Conservation (phyloP, 2,797 vertebrate genomes). For the Garrulus glandarius region DNA sequence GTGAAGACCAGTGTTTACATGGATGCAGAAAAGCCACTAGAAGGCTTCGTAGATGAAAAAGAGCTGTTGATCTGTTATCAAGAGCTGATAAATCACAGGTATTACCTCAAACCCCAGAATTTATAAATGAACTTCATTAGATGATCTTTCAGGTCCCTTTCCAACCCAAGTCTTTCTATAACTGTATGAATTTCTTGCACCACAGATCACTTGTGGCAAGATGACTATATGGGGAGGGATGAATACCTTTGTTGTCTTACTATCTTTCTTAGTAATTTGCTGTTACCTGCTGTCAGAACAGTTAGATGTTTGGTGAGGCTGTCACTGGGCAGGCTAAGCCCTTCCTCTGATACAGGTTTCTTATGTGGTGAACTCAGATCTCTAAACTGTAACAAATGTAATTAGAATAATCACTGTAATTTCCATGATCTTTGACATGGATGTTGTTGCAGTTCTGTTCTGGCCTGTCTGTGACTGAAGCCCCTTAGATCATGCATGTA, state of each 20-base stretch:
- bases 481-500: not conserved
- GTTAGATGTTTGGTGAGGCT: not conserved
- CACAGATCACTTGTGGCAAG: not conserved
- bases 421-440: not conserved
- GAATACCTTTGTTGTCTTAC: not conserved
- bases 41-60: not conserved
- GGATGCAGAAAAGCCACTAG: not conserved
- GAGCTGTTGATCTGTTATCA: not conserved
- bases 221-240: not conserved
- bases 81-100: not conserved
- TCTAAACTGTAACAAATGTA: not conserved
- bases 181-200: not conserved
- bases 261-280: not conserved
- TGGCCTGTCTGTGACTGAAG: not conserved
- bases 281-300: not conserved
- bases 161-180: not conserved
- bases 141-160: not conserved
- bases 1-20: not conserved
- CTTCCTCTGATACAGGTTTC: not conserved
- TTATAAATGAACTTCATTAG: not conserved
- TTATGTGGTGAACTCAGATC: not conserved
- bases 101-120: not conserved
- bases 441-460: not conserved
- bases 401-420: not conserved
- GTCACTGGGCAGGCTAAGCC: not conserved